phyloP scores from a whole-genome alignment of 2,797 vertebrate genomes.

The Petrocephalus schoutedeni region DNA sequence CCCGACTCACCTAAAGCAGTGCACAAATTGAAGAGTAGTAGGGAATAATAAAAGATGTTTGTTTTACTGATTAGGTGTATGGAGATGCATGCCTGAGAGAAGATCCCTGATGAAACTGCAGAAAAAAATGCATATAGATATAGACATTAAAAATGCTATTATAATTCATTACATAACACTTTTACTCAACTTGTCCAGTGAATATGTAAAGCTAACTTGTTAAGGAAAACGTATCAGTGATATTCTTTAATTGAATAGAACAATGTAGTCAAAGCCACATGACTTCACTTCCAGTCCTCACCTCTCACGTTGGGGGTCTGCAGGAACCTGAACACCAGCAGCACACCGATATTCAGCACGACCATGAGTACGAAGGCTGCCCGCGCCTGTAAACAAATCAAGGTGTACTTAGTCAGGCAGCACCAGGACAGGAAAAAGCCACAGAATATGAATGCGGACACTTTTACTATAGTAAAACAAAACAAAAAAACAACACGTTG shows the following conservation, averaged over 20 bases:
- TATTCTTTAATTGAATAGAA: neutral
- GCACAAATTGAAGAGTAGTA: slow-evolving; percentile 82
- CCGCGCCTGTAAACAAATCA: slow-evolving; percentile 56
- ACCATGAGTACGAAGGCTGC: slow-evolving; percentile 65
- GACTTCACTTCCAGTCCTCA: slow-evolving; percentile 44
- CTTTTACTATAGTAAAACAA: neutral
- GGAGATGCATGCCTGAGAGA: slow-evolving; percentile 64
- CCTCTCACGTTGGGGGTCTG: slow-evolving; percentile 67
- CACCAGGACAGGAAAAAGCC: neutral
- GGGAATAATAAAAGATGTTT: slow-evolving; percentile 74
- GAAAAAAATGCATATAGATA: slow-evolving; percentile 18
- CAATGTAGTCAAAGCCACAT: neutral
- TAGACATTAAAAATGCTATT: neutral
- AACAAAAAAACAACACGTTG: neutral
- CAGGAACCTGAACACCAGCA: slow-evolving; percentile 73
- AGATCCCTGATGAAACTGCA: slow-evolving; percentile 58
- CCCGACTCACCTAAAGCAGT: slow-evolving; percentile 78
- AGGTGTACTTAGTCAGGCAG: neutral
- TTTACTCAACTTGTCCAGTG: neutral
- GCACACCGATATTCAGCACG: slow-evolving; percentile 69
- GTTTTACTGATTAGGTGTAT: slow-evolving; percentile 81
- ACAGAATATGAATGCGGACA: neutral
- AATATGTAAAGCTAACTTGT: neutral
- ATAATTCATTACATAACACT: neutral
- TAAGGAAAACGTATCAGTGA: neutral